Percentiles rank a stretch among this genome's conserved stretches.
phyloP scores from a whole-genome alignment of 2,797 vertebrate species.

The Calcarius lapponicus region DNA sequence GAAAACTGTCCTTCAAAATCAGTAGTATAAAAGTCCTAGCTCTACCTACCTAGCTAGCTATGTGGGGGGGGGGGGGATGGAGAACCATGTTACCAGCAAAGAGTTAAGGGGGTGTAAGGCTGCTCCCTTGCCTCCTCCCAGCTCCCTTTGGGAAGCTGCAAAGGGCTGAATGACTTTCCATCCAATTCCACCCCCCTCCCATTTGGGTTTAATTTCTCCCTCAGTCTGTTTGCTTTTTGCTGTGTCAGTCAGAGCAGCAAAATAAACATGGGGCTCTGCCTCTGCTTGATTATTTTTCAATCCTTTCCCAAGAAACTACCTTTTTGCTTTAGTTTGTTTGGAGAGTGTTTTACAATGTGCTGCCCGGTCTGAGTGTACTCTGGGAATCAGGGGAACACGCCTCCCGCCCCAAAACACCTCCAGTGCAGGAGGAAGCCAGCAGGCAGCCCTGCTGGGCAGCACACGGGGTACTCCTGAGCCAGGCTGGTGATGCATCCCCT shows the following conservation, averaged over 20 bases:
- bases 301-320: conserved; percentile 45
- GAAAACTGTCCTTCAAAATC: conserved; percentile 79
- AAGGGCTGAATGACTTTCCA: neutral
- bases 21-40: conserved; percentile 84
- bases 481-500: rapidly evolving
- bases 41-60: conserved; percentile 61
- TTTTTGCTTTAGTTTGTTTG: conserved; percentile 50
- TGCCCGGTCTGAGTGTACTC: neutral
- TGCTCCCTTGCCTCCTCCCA: neutral
- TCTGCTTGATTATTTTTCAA: conserved; percentile 50
- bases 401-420: neutral
- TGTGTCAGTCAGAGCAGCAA: conserved; percentile 34
- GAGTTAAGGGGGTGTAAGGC: neutral
- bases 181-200: neutral
- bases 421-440: rapidly evolving
- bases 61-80: neutral
- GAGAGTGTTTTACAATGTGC: conserved; percentile 18
- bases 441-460: neutral
- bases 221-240: conserved; percentile 37
- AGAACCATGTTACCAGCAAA: neutral
- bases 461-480: rapidly evolving
- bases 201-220: conserved; percentile 43
- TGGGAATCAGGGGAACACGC: rapidly evolving
- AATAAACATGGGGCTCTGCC: neutral
- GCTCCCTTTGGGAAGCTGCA: neutral